Evolutionary conservation across 2,113 vertebrate genomes (phyloP).

Genomic region (Mystacornis crossleyi): DNA sequence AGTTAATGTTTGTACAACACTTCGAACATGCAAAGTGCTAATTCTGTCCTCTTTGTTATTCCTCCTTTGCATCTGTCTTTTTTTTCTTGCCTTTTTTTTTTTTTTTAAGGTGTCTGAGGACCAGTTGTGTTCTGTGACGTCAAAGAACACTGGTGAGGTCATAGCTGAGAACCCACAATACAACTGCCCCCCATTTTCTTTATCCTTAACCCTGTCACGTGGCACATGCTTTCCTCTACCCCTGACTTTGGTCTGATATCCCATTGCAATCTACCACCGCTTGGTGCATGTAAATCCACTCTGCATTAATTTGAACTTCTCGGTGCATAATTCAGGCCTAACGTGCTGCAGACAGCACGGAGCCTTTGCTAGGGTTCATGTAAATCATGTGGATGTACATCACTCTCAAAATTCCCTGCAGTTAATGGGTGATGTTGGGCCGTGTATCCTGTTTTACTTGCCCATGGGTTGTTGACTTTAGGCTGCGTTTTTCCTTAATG

Average conservation of each 20-base stretch:
- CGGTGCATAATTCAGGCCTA: neutral
- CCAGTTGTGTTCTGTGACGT: neutral
- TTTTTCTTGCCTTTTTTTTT: neutral
- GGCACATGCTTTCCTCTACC: neutral
- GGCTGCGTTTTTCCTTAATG: neutral
- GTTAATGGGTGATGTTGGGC: neutral
- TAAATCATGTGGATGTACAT: neutral
- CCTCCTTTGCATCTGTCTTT: neutral
- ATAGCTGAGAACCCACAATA: neutral
- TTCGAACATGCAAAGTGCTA: neutral
- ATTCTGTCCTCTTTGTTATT: neutral
- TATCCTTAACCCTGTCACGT: neutral
- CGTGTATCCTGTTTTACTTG: neutral
- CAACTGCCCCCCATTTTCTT: neutral
- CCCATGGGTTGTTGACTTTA: neutral
- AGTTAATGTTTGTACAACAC: constrained; percentile 35
- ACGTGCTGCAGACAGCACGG: neutral
- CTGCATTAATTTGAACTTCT: neutral
- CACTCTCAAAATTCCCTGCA: neutral
- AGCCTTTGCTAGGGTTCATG: neutral
- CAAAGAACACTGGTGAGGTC: neutral
- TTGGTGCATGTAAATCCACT: neutral
- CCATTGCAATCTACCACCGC: neutral
- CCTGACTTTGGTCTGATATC: neutral
- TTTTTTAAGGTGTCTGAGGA: neutral